Percentiles rank a stretch among this genome's conserved stretches.
These are phyloP conservation scores for Tenualosa ilisha DNA, from an alignment of 2,797 vertebrate genomes.

Conservation along the genomic window DNA sequence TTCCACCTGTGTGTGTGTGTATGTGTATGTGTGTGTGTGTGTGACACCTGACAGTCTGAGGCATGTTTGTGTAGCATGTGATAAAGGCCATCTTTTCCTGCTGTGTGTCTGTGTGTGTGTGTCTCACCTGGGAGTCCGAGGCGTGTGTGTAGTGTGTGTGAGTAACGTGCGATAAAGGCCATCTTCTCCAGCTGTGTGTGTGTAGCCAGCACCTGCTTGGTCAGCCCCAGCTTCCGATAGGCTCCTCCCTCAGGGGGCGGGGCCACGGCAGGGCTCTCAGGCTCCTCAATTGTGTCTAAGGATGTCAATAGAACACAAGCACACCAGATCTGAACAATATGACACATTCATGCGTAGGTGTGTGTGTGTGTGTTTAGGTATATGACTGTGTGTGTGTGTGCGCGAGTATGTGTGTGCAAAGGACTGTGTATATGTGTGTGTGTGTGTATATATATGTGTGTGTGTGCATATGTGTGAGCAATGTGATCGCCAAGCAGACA, in stretches of 20 bases:
- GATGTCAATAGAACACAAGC: slow-evolving; percentile 33
- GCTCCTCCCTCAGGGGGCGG: slow-evolving; percentile 80
- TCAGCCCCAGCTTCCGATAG: slow-evolving; percentile 86
- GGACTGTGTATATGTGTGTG: no score
- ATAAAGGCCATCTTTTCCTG: neutral
- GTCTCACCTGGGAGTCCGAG: neutral
- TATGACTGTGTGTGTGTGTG: no score
- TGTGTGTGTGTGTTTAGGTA: slow-evolving; percentile 74
- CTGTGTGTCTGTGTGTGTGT: neutral
- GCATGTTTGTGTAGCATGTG: neutral
- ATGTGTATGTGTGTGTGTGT: neutral
- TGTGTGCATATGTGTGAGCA: no score
- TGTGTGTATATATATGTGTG: no score
- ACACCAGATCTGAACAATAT: neutral
- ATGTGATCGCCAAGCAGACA: no score
- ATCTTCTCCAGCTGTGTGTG: slow-evolving; percentile 96
- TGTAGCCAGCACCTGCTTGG: slow-evolving; percentile 90
- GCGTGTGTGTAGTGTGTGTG: neutral
- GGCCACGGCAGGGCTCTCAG: slow-evolving; percentile 71
- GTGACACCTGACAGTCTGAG: neutral
- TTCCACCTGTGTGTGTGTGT: neutral
- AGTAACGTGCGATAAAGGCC: slow-evolving; percentile 86
- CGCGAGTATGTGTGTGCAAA: no score
- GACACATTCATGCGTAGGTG: neutral
- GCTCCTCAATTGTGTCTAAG: slow-evolving; percentile 87